These are phyloP conservation scores for Volucella inflata DNA, from an alignment of 2,888 invertebrate species.

Conservation along the genomic window DNA sequence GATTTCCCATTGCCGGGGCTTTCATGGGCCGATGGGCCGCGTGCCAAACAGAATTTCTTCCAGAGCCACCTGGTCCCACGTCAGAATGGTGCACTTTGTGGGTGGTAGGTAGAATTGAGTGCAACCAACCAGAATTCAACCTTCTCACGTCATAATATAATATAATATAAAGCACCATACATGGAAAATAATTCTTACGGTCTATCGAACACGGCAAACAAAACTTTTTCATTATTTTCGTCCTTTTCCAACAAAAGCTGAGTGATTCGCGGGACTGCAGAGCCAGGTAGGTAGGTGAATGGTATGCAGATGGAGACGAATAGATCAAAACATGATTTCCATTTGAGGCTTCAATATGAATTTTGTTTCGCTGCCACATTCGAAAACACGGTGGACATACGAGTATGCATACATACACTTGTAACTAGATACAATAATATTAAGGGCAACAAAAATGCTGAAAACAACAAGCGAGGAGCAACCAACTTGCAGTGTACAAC, in stretches of 20 bases:
- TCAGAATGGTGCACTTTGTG: neutral
- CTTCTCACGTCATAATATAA: slow-evolving; percentile 72
- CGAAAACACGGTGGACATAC: slow-evolving; percentile 25
- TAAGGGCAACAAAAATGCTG: neutral
- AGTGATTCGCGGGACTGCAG: neutral
- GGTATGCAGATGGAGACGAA: neutral
- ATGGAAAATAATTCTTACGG: slow-evolving; percentile 73
- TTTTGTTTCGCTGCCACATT: slow-evolving; percentile 50
- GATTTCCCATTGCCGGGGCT: slow-evolving; percentile 37
- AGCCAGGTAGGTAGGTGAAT: neutral
- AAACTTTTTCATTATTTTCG: slow-evolving; percentile 74
- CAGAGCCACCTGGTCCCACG: too few species aligned
- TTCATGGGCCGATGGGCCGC: neutral
- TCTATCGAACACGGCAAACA: slow-evolving; percentile 75
- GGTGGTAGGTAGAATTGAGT: slow-evolving; percentile 24
- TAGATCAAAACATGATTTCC: slow-evolving; percentile 69
- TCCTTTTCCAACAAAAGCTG: neutral
- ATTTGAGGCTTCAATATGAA: slow-evolving; percentile 57
- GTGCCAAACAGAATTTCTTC: neutral
- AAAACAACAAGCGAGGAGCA: slow-evolving; percentile 5
- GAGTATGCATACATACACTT: too few species aligned
- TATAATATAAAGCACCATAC: slow-evolving; percentile 66
- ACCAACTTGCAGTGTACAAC: neutral
- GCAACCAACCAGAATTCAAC: slow-evolving; percentile 71
- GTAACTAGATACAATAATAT: too few species aligned